Conservation (phyloP, 2,888 invertebrate species). For the Neocrepidodera transversa region DNA sequence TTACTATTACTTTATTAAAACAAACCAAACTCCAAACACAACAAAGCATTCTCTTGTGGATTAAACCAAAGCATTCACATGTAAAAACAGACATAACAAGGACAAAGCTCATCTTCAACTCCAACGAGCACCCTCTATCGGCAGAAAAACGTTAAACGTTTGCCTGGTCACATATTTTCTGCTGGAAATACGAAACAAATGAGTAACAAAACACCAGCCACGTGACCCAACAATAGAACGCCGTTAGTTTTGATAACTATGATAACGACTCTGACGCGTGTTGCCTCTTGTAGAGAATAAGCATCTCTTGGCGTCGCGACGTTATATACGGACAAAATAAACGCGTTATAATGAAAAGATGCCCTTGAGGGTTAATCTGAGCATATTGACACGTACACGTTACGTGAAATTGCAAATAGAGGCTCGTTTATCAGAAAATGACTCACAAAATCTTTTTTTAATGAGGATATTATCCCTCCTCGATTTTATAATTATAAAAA, state of each 20-base stretch:
- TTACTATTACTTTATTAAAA: too few relatives aligned
- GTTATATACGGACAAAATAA: conserved; percentile 46
- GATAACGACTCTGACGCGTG: conserved; percentile 48
- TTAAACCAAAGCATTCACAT: not conserved
- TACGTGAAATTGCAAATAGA: conserved; percentile 11
- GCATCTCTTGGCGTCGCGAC: conserved; percentile 37
- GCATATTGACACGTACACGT: conserved; percentile 9
- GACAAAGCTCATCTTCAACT: conserved; percentile 27
- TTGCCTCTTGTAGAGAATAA: conserved; percentile 37
- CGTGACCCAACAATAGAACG: conserved; percentile 50
- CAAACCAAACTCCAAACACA: conserved; percentile 1
- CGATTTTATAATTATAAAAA: too few relatives aligned
- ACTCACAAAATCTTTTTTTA: not conserved
- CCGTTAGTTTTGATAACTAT: conserved; percentile 37
- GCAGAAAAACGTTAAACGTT: conserved; percentile 31
- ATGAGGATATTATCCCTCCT: too few relatives aligned
- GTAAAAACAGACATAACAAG: conserved; percentile 22
- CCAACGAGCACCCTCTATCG: conserved; percentile 2
- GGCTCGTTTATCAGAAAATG: not conserved
- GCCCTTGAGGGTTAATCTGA: conserved; percentile 30
- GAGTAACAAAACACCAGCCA: conserved; percentile 50
- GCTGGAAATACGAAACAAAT: conserved; percentile 48
- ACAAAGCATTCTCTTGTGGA: not conserved
- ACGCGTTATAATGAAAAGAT: conserved; percentile 47
- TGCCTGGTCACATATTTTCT: conserved; percentile 37